Percentiles rank a stretch among this genome's conserved stretches.
Conservation (phyloP, 2,888 invertebrate genomes). For the Cheilosia scutellata region DNA sequence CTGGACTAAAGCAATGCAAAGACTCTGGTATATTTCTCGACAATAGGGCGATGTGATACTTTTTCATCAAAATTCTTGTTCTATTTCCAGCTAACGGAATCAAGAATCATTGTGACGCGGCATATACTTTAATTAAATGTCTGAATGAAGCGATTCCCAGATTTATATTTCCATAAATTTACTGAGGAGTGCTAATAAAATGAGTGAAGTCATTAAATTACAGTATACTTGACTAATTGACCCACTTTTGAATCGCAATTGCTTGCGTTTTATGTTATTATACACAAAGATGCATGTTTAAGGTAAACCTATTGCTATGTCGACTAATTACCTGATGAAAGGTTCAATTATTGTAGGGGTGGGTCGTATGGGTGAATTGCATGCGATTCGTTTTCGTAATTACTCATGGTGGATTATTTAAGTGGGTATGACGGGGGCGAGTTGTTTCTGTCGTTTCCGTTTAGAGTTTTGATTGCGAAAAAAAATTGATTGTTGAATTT, state of each 20-base stretch:
- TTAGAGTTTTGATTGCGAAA: neutral
- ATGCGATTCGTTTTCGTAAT: slow-evolving; percentile 19
- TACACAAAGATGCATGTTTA: neutral
- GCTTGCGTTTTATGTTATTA: slow-evolving; percentile 9
- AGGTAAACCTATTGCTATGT: neutral
- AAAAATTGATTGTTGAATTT: neutral
- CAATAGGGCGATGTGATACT: neutral
- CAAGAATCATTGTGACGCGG: slow-evolving; percentile 83
- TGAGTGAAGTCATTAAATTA: neutral
- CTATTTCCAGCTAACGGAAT: slow-evolving; percentile 78
- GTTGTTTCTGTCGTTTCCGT: neutral
- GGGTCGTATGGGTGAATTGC: slow-evolving; percentile 33
- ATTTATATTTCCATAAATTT: slow-evolving; percentile 80
- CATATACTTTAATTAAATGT: slow-evolving; percentile 80
- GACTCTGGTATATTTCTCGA: slow-evolving; percentile 72
- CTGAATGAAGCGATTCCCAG: slow-evolving; percentile 78
- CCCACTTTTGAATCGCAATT: slow-evolving; percentile 2
- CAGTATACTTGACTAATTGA: slow-evolving; percentile 17
- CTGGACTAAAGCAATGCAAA: slow-evolving; percentile 80
- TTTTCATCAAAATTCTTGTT: neutral
- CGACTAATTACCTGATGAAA: slow-evolving; percentile 33
- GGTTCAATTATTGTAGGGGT: slow-evolving; percentile 30
- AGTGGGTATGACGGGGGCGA: neutral
- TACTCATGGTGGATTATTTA: slow-evolving; percentile 7
- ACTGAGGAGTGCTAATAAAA: neutral